Evolutionary conservation across 2,888 invertebrate genomes (phyloP).

Genomic region (Nesidiocoris tenuis): DNA sequence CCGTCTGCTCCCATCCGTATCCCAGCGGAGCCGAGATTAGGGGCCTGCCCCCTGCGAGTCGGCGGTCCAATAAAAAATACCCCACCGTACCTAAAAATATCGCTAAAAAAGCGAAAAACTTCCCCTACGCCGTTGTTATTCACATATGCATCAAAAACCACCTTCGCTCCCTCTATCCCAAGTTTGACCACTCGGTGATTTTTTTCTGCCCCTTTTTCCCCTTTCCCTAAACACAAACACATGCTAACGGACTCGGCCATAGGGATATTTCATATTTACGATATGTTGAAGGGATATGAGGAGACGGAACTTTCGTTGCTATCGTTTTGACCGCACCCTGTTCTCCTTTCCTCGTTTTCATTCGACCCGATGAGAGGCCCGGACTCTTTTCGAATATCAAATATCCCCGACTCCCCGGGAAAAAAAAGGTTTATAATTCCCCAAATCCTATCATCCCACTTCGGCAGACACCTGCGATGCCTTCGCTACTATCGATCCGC

Average conservation of each 20-base stretch:
- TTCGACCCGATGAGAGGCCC: neutral
- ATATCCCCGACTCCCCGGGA: too few relatives aligned
- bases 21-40: neutral
- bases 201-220: neutral
- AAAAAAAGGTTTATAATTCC: neutral
- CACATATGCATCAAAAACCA: slow-evolving; percentile 39
- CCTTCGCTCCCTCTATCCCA: slow-evolving; percentile 8
- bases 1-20: too few relatives aligned
- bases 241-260: slow-evolving; percentile 18
- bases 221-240: slow-evolving; percentile 28
- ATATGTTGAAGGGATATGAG: slow-evolving; percentile 17
- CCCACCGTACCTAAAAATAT: neutral
- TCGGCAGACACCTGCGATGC: neutral
- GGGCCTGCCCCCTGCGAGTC: neutral
- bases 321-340: neutral
- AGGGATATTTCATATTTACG: slow-evolving; percentile 38
- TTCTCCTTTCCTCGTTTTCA: neutral
- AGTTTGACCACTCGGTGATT: neutral
- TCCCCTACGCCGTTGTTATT: neutral
- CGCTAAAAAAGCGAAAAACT: neutral
- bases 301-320: neutral
- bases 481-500: too few relatives aligned
- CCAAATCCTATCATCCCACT: neutral
- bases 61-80: neutral
- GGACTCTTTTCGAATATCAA: neutral